A percentile compares a stretch with the other conserved stretches of the same genome.
Evolutionary conservation across 1,140 invertebrate species (phyloP).

Genomic region (Drosophila kanapiae): DNA sequence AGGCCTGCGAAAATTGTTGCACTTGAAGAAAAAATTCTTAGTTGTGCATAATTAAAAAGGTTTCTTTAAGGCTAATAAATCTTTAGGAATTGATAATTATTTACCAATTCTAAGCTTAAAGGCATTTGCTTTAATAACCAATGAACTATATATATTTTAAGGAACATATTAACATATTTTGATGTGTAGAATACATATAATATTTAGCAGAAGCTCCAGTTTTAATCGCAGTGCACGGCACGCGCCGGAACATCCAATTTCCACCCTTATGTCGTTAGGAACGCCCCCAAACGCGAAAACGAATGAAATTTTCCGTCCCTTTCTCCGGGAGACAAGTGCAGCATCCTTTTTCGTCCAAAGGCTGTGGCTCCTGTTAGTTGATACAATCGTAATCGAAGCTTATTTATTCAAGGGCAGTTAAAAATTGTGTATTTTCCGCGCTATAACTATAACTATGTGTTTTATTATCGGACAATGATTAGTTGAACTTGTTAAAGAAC

Average conservation of each 20-base stretch:
- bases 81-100: too few species aligned
- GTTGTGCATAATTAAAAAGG: not conserved
- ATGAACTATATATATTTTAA: not conserved
- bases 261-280: constrained; percentile 65
- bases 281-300: constrained; percentile 66
- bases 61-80: too few species aligned
- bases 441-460: constrained; percentile 54
- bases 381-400: constrained; percentile 71
- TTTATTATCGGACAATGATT: constrained; percentile 65
- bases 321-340: constrained; percentile 56
- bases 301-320: constrained; percentile 67
- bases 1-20: constrained; percentile 39
- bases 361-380: constrained; percentile 64
- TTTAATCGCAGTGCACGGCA: constrained; percentile 45
- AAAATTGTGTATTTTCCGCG: constrained; percentile 62
- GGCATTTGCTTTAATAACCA: too few species aligned
- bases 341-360: constrained; percentile 72
- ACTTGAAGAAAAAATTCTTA: constrained; percentile 1
- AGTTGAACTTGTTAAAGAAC: constrained; percentile 11
- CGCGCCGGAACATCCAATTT: constrained; percentile 48
- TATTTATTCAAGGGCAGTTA: constrained; percentile 77
- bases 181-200: not conserved
- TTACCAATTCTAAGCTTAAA: not conserved
- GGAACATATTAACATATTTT: not conserved
- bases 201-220: not conserved